Conservation (phyloP, 2,797 vertebrate genomes). For the Rallus crepitans region DNA sequence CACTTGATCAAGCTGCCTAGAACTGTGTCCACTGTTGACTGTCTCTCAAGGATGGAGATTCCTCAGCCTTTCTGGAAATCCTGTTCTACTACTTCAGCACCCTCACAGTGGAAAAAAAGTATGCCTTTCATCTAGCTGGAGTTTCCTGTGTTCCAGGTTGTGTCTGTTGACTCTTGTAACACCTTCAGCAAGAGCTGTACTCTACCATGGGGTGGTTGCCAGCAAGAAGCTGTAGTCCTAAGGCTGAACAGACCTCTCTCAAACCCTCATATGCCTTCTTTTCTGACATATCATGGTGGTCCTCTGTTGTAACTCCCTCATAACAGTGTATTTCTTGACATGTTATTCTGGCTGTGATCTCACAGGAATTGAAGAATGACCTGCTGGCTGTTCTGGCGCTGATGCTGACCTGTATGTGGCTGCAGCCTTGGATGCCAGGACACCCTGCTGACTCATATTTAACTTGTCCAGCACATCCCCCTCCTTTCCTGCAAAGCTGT, state of each 20-base stretch:
- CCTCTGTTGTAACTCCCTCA: neutral
- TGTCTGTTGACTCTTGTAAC: accelerated
- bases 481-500: neutral
- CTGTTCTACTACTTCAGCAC: neutral
- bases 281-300: accelerated
- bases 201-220: accelerated
- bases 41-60: neutral
- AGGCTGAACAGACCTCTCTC: neutral
- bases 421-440: neutral
- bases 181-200: accelerated
- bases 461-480: accelerated
- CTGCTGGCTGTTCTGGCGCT: no score
- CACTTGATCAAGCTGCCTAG: neutral
- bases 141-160: neutral
- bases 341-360: neutral
- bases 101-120: neutral
- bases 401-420: neutral
- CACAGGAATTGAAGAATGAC: accelerated
- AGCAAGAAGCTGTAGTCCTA: neutral
- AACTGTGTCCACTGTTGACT: neutral
- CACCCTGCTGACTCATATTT: neutral
- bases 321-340: neutral
- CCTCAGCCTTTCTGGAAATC: neutral
- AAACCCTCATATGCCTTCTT: neutral
- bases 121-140: neutral